Base-by-base conservation (phyloP, 2,888 invertebrate species). In the Apeira syringaria region DNA sequence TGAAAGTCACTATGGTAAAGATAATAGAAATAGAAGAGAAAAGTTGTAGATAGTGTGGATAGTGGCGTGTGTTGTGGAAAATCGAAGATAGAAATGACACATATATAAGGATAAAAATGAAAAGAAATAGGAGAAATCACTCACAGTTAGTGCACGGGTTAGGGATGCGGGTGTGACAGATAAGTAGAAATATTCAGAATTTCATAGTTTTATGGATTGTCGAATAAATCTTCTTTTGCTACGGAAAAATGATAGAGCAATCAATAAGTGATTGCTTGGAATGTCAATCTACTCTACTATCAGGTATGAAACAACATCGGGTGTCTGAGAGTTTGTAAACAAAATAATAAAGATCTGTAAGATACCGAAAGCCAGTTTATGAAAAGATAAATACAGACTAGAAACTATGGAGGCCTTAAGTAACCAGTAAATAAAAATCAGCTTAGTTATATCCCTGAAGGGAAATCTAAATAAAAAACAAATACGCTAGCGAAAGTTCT, bases 91-190 rank as follows among this genome's bases (percentile, higher is more conserved):
- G 76, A 84, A 76, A 68, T 78, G 69, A 71, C 64, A 77, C 53
- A 74, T 65, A 74, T 65, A 79, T 63, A 72, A 80, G 82, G 81
- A 77, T 68, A 72, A 73, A 71, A 72, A 66, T 54, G 72, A 85
- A 82, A 80, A 73, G 68, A 83, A 80, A 61, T 62, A 80, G 85
- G 85, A 80, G 72, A 84, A 80, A 76, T 81, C 85, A 88, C 87
- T 87, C 82, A 85, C 83, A 88, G 83, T 87, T 81, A 85, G 88
- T 89, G 88, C 86, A 86, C 79, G 65, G 82, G 78, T 80, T 74
- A 82, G 67, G 86, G 79, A 85, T 83, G 84, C 81, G 81, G 84
- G 82, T 83, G 80, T 84, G 75, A 85, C 79, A 86, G 80, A 79
- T 82, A 80, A 72, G 79, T 84, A 82, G 80, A 82, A 78, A 82